These are phyloP conservation scores for Brachynemurus nebulosus DNA, from an alignment of 2,888 invertebrate genomes.

Conservation along the genomic window DNA sequence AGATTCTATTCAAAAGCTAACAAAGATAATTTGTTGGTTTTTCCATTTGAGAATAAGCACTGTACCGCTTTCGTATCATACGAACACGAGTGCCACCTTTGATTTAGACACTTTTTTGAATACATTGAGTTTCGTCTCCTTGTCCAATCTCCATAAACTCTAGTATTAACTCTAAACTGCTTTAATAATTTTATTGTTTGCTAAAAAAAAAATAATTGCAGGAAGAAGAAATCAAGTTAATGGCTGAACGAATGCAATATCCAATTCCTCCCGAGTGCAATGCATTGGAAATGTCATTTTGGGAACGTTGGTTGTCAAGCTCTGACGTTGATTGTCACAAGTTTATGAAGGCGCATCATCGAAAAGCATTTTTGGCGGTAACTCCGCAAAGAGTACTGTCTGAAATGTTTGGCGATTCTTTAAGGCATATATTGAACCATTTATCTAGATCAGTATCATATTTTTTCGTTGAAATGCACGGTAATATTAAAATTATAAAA, in stretches of 20 bases:
- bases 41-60: no score
- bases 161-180: no score
- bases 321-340: background rate
- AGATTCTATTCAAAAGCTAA: no score
- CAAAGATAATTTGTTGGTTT: no score
- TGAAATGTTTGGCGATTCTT: background rate
- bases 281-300: background rate
- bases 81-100: no score
- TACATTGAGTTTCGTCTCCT: no score
- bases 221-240: conserved; percentile 1
- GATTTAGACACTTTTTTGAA: no score
- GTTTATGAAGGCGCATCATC: conserved; percentile 1
- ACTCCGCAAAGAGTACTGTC: conserved; percentile 1
- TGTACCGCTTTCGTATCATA: no score
- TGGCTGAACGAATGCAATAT: conserved; percentile 4
- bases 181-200: no score
- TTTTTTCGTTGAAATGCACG: background rate
- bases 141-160: no score
- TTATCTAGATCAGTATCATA: background rate
- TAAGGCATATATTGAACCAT: background rate
- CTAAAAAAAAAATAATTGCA: no score
- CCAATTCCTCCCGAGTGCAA: background rate
- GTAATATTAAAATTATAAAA: background rate
- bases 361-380: background rate
- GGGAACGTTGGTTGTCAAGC: background rate